Percentiles rank a stretch among this genome's conserved stretches.
Evolutionary conservation across 2,888 invertebrate species (phyloP).

Genomic region (Saturnia japonica): DNA sequence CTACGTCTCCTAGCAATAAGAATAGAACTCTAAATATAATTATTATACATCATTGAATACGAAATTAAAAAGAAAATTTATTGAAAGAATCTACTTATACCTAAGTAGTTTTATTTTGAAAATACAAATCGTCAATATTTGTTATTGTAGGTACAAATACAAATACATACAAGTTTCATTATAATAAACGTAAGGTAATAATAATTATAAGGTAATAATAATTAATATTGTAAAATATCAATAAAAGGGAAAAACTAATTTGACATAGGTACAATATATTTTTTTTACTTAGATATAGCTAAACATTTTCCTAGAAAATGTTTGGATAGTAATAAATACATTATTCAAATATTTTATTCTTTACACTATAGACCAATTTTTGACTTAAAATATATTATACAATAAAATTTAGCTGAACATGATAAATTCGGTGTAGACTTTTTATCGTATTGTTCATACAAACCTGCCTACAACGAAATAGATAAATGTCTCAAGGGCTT

Average conservation of each 20-base stretch:
- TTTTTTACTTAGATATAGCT: not conserved
- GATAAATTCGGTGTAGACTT: not conserved
- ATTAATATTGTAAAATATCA: not conserved
- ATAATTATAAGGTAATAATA: no score
- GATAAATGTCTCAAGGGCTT: slow-evolving; percentile 18
- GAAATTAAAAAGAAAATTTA: not conserved
- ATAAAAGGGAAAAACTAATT: no score
- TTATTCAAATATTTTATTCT: not conserved
- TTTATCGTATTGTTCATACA: not conserved
- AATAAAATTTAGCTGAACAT: not conserved
- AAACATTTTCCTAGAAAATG: not conserved
- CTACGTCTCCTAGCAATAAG: not conserved
- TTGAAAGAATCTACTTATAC: not conserved
- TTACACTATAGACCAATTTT: not conserved
- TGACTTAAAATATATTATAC: not conserved
- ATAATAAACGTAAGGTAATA: not conserved
- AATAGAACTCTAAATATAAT: not conserved
- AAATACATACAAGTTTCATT: not conserved
- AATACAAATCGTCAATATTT: not conserved
- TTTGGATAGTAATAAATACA: not conserved
- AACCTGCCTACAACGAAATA: not conserved
- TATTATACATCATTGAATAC: not conserved
- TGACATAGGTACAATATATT: no score
- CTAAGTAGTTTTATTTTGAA: not conserved
- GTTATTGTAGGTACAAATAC: not conserved